Evolutionary conservation across 2,797 vertebrate genomes (phyloP).

Genomic region (Podarcis siculus): DNA sequence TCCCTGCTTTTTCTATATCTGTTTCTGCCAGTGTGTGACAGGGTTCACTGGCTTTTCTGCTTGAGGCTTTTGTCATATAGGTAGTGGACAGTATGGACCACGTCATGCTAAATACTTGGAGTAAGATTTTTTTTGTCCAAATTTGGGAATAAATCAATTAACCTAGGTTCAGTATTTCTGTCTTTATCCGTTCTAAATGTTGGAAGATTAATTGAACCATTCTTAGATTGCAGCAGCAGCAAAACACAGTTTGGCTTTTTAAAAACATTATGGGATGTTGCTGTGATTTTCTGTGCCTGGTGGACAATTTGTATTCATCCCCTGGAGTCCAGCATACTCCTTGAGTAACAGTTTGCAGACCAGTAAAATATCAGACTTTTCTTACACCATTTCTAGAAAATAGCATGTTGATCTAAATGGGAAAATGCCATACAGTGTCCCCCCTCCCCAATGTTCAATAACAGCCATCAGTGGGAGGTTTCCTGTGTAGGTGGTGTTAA

Average conservation of each 20-base stretch:
- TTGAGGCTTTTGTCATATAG: background rate
- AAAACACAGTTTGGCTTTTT: background rate
- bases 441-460: too few relatives aligned
- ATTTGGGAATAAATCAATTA: background rate
- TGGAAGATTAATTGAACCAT: background rate
- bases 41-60: background rate
- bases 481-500: too few relatives aligned
- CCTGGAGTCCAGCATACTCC: background rate
- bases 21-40: background rate
- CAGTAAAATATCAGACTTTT: background rate
- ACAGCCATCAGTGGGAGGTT: too few relatives aligned
- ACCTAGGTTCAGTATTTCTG: background rate
- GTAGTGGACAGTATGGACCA: background rate
- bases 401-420: background rate
- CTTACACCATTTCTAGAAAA: background rate
- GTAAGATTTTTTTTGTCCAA: background rate
- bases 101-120: background rate
- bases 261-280: background rate
- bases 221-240: background rate
- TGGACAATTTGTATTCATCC: too few relatives aligned
- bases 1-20: constrained; percentile 20
- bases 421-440: background rate
- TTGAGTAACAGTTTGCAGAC: background rate
- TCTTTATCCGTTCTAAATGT: background rate
- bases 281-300: background rate